Conservation (phyloP, 2,888 invertebrate genomes). For the Proisotoma minuta region DNA sequence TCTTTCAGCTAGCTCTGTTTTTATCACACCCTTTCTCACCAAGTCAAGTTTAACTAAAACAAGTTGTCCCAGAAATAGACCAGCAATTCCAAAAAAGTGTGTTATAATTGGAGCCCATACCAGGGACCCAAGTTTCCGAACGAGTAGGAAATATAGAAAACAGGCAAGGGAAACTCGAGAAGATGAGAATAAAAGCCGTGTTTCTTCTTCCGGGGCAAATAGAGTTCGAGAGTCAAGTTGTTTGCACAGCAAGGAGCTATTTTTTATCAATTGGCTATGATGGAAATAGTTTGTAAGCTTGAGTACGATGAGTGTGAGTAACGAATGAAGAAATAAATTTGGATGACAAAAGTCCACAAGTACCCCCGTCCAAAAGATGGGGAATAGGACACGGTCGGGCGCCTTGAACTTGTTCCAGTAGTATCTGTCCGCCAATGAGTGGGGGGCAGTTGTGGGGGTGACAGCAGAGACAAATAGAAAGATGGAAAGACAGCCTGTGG, state of each 20-base stretch:
- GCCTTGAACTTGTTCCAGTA: conserved; percentile 29
- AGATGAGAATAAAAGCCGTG: background rate
- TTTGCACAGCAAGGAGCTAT: background rate
- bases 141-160: conserved; percentile 26
- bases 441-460: background rate
- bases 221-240: too few relatives aligned
- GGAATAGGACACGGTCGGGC: conserved; percentile 32
- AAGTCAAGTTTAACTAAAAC: background rate
- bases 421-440: background rate
- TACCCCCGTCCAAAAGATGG: conserved; percentile 37
- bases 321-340: conserved; percentile 18
- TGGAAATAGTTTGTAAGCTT: conserved; percentile 34
- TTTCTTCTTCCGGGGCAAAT: background rate
- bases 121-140: conserved; percentile 22
- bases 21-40: background rate
- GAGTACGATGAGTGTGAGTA: conserved; percentile 19
- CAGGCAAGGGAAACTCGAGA: conserved; percentile 21
- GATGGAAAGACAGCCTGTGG: conserved; percentile 34
- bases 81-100: conserved; percentile 29
- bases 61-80: conserved; percentile 31
- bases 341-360: conserved; percentile 32
- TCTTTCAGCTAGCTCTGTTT: too few relatives aligned
- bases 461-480: conserved; percentile 16
- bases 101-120: conserved; percentile 18
- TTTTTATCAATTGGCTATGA: conserved; percentile 21